These are phyloP conservation scores for Eledona agricola DNA, from an alignment of 2,888 invertebrate species.

Conservation along the genomic window DNA sequence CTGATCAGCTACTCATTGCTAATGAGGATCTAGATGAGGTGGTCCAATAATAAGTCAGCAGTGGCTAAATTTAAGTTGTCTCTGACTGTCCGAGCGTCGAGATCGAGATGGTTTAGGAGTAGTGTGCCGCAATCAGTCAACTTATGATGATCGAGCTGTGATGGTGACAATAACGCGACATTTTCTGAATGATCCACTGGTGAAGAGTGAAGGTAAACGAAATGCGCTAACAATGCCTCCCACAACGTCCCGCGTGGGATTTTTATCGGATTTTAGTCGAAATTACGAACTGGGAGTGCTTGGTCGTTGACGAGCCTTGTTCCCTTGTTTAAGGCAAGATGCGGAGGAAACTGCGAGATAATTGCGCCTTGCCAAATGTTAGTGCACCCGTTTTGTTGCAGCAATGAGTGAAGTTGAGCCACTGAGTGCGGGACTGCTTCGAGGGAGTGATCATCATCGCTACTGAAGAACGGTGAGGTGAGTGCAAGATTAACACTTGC, in stretches of 20 bases:
- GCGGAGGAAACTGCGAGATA: conserved; percentile 5
- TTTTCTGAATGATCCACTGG: too few species aligned
- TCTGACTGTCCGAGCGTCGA: conserved; percentile 33
- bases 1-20: conserved; percentile 18
- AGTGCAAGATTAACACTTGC: conserved; percentile 14
- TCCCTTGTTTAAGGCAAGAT: conserved; percentile 14
- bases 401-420: conserved; percentile 8
- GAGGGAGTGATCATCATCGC: conserved; percentile 1
- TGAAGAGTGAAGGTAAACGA: too few species aligned
- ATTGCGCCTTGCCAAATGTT: background rate
- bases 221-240: too few species aligned
- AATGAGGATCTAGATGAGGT: conserved; percentile 25
- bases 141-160: conserved; percentile 30
- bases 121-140: conserved; percentile 24
- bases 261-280: background rate
- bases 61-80: conserved; percentile 49
- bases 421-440: too few species aligned
- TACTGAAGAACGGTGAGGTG: conserved; percentile 1
- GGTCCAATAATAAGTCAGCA: conserved; percentile 46
- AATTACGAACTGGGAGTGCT: conserved; percentile 15
- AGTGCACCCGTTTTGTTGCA: conserved; percentile 11
- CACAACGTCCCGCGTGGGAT: conserved; percentile 6
- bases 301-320: conserved; percentile 8
- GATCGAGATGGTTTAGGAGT: conserved; percentile 23
- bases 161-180: too few species aligned